Evolutionary conservation across 2,888 invertebrate species (phyloP).

Genomic region (Eupeodes latifasciatus): DNA sequence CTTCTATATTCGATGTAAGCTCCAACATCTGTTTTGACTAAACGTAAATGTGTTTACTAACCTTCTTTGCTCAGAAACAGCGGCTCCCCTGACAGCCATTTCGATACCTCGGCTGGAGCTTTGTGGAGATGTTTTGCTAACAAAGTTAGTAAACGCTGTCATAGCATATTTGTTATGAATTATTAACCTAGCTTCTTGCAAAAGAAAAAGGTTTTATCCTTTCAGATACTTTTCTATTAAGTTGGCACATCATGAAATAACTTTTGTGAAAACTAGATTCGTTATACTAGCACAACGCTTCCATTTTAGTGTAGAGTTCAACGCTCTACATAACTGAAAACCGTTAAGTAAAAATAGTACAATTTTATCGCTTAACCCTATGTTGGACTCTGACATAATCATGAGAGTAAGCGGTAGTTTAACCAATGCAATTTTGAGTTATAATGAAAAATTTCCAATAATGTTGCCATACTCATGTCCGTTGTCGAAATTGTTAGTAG

Average conservation of each 20-base stretch:
- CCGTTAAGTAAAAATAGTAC: not conserved
- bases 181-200: not conserved
- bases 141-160: conserved; percentile 5
- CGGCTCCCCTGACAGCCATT: conserved; percentile 52
- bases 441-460: conserved; percentile 20
- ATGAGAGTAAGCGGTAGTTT: conserved; percentile 18
- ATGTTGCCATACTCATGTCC: conserved; percentile 1
- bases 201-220: not conserved
- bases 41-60: conserved; percentile 28
- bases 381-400: not conserved
- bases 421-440: not conserved
- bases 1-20: conserved; percentile 38
- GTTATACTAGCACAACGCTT: not conserved
- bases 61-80: conserved; percentile 35
- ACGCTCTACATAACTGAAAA: not conserved
- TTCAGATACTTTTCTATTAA: not conserved
- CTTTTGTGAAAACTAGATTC: not conserved
- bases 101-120: conserved; percentile 56
- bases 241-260: not conserved
- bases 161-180: conserved; percentile 23
- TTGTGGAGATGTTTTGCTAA: conserved; percentile 18
- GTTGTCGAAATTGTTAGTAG: not conserved
- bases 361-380: not conserved
- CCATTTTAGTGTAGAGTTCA: conserved; percentile 8
- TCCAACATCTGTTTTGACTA: conserved; percentile 23